A percentile compares a stretch with the other conserved stretches of the same genome.
Conservation (phyloP, 2,113 vertebrate genomes). For the Baryphthengus martii region DNA sequence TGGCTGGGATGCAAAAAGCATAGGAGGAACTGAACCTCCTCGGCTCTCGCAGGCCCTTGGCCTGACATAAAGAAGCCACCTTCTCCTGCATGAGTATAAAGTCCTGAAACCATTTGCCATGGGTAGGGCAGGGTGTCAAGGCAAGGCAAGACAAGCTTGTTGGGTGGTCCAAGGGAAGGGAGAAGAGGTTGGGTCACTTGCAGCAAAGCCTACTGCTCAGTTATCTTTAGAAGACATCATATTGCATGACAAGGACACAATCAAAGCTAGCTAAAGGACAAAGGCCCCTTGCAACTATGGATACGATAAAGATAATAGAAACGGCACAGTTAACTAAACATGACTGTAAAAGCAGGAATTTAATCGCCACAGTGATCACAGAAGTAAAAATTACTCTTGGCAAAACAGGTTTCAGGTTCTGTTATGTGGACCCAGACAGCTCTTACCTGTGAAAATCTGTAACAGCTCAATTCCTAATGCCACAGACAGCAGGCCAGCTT, state of each 20-base stretch:
- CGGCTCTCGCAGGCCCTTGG: neutral
- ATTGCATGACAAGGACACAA: neutral
- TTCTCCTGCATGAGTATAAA: neutral
- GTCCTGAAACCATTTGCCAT: neutral
- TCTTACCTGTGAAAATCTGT: neutral
- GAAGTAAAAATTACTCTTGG: neutral
- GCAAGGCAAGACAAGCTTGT: neutral
- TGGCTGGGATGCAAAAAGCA: neutral
- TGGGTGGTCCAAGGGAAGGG: neutral
- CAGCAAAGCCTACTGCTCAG: neutral
- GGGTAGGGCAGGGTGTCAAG: neutral
- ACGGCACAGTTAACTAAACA: neutral
- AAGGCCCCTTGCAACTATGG: neutral
- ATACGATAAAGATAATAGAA: neutral
- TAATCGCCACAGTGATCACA: neutral
- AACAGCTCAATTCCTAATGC: neutral
- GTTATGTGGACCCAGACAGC: neutral
- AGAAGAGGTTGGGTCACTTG: neutral
- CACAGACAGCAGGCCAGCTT: neutral
- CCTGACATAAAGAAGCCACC: neutral
- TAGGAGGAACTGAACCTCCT: neutral
- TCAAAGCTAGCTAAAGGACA: neutral
- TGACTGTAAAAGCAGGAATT: neutral
- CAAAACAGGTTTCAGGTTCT: neutral
- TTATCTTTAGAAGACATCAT: neutral